Evolutionary conservation across 2,113 vertebrate genomes (phyloP).

Genomic region (Oreocharis arfaki): DNA sequence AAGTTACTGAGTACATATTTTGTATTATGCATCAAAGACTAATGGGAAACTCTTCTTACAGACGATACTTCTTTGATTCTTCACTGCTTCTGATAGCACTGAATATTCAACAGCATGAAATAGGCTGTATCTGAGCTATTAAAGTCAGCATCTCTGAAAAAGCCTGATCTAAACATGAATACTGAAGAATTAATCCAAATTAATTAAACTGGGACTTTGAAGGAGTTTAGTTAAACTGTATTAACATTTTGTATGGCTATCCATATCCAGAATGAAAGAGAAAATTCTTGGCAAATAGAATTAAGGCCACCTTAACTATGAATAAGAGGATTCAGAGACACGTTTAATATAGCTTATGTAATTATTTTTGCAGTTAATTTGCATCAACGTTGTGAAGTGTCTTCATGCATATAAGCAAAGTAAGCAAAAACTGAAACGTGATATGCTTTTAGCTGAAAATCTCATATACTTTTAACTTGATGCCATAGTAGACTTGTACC

Average conservation of each 20-base stretch:
- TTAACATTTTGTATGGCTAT: not conserved
- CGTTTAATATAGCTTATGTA: not conserved
- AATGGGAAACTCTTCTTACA: not conserved
- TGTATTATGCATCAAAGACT: not conserved
- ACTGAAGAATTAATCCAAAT: constrained; percentile 1
- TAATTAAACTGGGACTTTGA: not conserved
- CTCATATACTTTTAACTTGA: not conserved
- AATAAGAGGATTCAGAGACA: not conserved
- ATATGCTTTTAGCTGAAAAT: not conserved
- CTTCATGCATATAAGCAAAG: not conserved
- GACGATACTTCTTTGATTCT: not conserved
- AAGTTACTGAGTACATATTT: not conserved
- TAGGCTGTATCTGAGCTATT: not conserved
- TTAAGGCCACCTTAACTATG: not conserved
- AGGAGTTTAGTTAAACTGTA: not conserved
- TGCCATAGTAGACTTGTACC: not conserved
- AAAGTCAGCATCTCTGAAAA: not conserved
- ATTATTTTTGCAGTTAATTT: not conserved
- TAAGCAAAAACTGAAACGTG: not conserved
- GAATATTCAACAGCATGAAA: not conserved
- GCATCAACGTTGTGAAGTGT: not conserved
- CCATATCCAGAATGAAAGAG: not conserved
- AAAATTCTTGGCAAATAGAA: constrained; percentile 5
- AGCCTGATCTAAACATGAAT: not conserved
- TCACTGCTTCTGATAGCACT: not conserved